Evolutionary conservation across 1,140 invertebrate species (phyloP).

Genomic region (Charaxes varanes): DNA sequence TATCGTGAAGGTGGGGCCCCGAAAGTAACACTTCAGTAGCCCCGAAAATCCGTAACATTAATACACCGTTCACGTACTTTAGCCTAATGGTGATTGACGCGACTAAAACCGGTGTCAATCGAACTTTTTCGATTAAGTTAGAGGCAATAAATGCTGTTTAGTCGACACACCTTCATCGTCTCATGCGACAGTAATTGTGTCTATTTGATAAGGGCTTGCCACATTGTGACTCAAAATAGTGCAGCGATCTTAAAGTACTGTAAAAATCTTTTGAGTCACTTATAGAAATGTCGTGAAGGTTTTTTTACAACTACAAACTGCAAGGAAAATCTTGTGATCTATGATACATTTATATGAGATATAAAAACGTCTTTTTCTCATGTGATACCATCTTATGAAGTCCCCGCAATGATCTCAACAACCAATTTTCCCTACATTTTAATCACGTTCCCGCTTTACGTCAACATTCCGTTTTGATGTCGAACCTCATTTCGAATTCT

Average conservation of each 20-base stretch:
- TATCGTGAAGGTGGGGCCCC: slow-evolving; percentile 3
- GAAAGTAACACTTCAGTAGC: slow-evolving; percentile 5
- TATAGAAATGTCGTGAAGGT: no score
- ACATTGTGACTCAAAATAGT: no score
- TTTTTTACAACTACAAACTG: no score
- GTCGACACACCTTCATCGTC: slow-evolving; percentile 14
- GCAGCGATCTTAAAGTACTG: no score
- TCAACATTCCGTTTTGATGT: neutral
- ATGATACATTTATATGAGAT: slow-evolving; percentile 2
- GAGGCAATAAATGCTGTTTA: slow-evolving; percentile 27
- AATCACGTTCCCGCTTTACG: neutral
- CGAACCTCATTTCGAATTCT: neutral
- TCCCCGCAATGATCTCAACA: neutral
- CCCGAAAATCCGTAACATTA: slow-evolving; percentile 5
- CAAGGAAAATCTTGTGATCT: no score
- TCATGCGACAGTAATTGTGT: slow-evolving; percentile 10
- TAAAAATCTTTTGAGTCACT: neutral
- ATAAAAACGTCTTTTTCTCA: neutral
- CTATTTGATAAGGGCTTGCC: no score
- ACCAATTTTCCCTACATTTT: neutral
- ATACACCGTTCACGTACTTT: slow-evolving; percentile 14
- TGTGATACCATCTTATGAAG: no score
- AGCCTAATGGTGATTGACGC: slow-evolving; percentile 36
- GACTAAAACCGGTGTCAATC: slow-evolving; percentile 31
- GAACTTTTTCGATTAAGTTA: slow-evolving; percentile 38